These are phyloP conservation scores for Drosophila parvula DNA, from an alignment of 1,140 invertebrate species.

Conservation along the genomic window DNA sequence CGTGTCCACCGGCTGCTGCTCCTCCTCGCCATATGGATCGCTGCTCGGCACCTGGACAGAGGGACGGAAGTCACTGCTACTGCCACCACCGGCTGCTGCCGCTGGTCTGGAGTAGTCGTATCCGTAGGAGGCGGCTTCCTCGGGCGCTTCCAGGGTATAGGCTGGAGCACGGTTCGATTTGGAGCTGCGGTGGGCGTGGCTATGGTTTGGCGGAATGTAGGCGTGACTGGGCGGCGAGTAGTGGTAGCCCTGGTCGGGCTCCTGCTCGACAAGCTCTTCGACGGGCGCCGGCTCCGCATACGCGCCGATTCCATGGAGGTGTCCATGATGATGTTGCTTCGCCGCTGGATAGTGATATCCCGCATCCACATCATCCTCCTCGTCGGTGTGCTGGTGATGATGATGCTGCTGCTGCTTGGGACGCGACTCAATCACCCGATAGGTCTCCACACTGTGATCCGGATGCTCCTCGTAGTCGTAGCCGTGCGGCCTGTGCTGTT, in stretches of 20 bases:
- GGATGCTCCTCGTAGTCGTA: slow-evolving; percentile 50
- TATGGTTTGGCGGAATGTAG: slow-evolving; percentile 26
- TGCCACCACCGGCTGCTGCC: background rate
- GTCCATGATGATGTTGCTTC: slow-evolving; percentile 13
- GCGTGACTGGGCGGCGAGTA: slow-evolving; percentile 46
- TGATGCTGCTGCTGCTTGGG: slow-evolving; percentile 39
- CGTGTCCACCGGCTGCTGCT: slow-evolving; percentile 35
- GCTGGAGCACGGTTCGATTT: slow-evolving; percentile 48
- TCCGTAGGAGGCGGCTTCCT: slow-evolving; percentile 38
- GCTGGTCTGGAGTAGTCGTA: slow-evolving; percentile 39
- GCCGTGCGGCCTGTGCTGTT: slow-evolving; percentile 46
- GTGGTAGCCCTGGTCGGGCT: slow-evolving; percentile 46
- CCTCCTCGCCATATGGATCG: slow-evolving; percentile 53
- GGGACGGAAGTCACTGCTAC: slow-evolving; percentile 46
- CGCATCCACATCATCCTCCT: slow-evolving; percentile 46
- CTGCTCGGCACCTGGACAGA: slow-evolving; percentile 47
- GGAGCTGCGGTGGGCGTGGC: slow-evolving; percentile 14
- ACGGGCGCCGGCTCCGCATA: slow-evolving; percentile 69
- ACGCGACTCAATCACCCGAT: slow-evolving; percentile 57
- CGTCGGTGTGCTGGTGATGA: slow-evolving; percentile 30
- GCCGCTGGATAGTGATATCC: slow-evolving; percentile 52
- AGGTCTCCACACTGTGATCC: slow-evolving; percentile 63
- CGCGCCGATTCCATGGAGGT: slow-evolving; percentile 21
- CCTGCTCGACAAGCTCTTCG: slow-evolving; percentile 58
- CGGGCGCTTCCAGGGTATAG: slow-evolving; percentile 61